Base-by-base conservation (phyloP, 2,797 vertebrate species). In the Peromyscus nudipes region DNA sequence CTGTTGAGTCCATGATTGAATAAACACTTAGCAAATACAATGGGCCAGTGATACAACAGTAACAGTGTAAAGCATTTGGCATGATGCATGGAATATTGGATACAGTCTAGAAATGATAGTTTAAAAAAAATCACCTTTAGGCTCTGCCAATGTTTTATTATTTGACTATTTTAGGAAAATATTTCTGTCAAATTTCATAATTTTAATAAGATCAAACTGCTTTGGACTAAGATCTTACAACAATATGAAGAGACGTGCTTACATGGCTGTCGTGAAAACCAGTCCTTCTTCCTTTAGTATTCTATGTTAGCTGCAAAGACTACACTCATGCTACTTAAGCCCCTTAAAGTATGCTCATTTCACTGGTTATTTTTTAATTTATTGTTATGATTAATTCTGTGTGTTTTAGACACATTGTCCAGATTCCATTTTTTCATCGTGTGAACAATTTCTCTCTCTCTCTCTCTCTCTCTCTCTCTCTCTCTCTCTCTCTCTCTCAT, bases 131-230 rank as follows among this genome's bases (percentile, higher is more conserved):
- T 80, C 87, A 64, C 37, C 23, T 37, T 85, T 86, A 95, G 89
- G 80, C 6, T 91, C 46, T 93, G 3, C 9, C n/a, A 96, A 73
- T 1, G 71, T 67, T 80, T 84, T 84, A 79, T 92, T 37, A 31
- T 80, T 85, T 80, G 25, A 37, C n/a, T 60, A 62, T 89, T 90
- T 86, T 40, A 80, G 85, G 34, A 93, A 93, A 93, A 64, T 60
- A 60, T 76, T 94, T 93, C 85, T 27, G 67, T 49, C 60, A 84
- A 4, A 86, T 83, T 49, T 89, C 29, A 76, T 84, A 89, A 84
- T 62, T 93, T 92, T 96, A 31, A 55, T 92, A 55, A 62, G 65
- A 71, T 67, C 34, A 86, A 80, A 87, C 7, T 91, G 25, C 49
- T 77, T 31, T 57, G 46, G 17, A 84, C 12, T 49, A 76, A 89